Conservation (phyloP, 2,888 invertebrate species). For the Tolmerus cingulatus region DNA sequence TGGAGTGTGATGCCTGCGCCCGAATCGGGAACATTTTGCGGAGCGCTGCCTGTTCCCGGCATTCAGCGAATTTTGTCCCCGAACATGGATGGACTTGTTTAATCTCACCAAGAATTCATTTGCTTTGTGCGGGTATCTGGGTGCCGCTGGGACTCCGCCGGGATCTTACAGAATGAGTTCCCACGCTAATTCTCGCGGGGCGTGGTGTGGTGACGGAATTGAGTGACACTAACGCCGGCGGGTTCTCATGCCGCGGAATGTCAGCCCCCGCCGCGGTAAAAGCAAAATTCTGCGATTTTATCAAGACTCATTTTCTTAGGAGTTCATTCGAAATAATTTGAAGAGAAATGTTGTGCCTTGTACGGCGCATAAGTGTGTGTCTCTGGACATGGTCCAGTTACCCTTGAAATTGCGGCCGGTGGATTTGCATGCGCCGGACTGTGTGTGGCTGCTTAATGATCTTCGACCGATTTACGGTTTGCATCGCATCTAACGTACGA, state of each 20-base stretch:
- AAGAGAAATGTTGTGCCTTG: neutral
- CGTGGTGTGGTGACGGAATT: constrained; percentile 44
- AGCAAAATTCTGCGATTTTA: neutral
- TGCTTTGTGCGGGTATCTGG: neutral
- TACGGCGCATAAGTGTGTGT: neutral
- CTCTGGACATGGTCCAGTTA: constrained; percentile 22
- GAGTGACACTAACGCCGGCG: neutral
- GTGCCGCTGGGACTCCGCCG: neutral
- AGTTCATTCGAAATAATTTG: neutral
- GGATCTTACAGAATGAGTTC: constrained; percentile 17
- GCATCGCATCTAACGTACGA: neutral
- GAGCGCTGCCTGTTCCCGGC: neutral
- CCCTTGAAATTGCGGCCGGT: neutral
- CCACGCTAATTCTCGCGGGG: constrained; percentile 44
- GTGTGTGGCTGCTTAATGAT: constrained; percentile 8
- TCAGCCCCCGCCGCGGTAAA: neutral
- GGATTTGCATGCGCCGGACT: neutral
- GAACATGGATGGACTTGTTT: neutral
- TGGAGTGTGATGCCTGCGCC: constrained; percentile 14
- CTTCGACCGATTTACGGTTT: neutral
- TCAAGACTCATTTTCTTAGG: neutral
- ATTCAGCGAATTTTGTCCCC: constrained; percentile 1
- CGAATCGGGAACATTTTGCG: constrained; percentile 28
- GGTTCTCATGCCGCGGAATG: neutral
- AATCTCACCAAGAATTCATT: constrained; percentile 1